Evolutionary conservation across 2,113 vertebrate genomes (phyloP).

Genomic region (Hystrix cristata): DNA sequence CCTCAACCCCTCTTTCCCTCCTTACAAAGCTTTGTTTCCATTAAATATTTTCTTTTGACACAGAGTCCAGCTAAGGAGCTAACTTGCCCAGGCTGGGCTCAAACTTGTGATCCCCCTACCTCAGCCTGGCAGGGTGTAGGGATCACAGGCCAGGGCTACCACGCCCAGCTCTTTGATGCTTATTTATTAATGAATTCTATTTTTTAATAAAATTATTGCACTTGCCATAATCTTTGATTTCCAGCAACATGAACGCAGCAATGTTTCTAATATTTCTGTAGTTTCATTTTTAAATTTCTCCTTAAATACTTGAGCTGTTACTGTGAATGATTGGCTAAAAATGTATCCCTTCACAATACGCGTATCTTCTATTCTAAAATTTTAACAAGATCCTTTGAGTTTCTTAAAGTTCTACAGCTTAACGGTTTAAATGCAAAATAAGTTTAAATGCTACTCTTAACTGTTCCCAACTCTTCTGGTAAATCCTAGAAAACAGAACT

Average conservation of each 20-base stretch:
- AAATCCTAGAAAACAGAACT: slow-evolving; percentile 67
- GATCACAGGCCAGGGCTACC: not conserved
- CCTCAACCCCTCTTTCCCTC: no score
- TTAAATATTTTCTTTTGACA: not conserved
- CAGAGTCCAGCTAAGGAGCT: not conserved
- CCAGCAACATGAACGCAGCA: slow-evolving; percentile 6
- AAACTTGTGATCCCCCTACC: not conserved
- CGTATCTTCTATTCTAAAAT: slow-evolving; percentile 22
- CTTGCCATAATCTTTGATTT: slow-evolving; percentile 34
- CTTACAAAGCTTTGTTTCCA: no score
- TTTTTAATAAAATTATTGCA: slow-evolving; percentile 31
- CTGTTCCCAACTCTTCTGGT: slow-evolving; percentile 56
- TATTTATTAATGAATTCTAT: not conserved
- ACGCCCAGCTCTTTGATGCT: not conserved
- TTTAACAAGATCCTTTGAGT: slow-evolving; percentile 37
- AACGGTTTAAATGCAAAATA: slow-evolving; percentile 66
- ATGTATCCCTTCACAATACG: not conserved
- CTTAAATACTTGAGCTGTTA: not conserved
- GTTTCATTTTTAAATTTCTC: slow-evolving; percentile 17
- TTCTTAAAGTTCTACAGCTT: slow-evolving; percentile 33
- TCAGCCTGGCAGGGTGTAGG: not conserved
- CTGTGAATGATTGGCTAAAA: not conserved
- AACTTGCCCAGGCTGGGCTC: not conserved
- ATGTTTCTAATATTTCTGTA: not conserved
- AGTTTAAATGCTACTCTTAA: slow-evolving; percentile 52